Evolutionary conservation across 2,888 invertebrate species (phyloP), one percentile per base, ranked within the genome.

Genomic region (Pachliopta kotzebuea): DNA sequence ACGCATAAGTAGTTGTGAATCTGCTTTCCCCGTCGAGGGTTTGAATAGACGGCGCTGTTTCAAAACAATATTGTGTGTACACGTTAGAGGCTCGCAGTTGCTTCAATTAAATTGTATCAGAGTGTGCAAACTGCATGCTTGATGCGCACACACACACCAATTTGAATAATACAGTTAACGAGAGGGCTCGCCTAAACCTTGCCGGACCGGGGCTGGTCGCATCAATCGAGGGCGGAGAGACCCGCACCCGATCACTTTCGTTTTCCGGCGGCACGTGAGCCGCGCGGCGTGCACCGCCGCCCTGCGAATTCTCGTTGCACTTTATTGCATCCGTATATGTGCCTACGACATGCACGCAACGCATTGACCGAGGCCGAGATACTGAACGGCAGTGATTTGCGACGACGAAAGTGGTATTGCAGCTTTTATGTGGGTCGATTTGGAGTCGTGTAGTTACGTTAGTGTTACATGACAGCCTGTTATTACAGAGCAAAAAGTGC

Each of bases 341-440:
- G 86, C 86, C 88, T 86, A 86, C 89, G 83, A 84, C 88, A 86
- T 84, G 84, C 88, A 87, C 86, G 85, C 88, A 84, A 88, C 85
- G 84, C 88, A 85, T 84, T 89, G 90, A 90, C 90, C 90, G 90
- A 90, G 89, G 88, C 88, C 86, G 89, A 88, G 90, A 87, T 87
- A 85, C 84, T n/a, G 80, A 75, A 77, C 83, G 82, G 80, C 85
- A 80, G 84, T 89, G 90, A 90, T 90, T 90, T 90, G 90, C 90
- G 85, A 90, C 88, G 86, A 81, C 85, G 90, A 91, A 91, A 91
- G 90, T 91, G 90, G 90, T 88, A 88, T 84, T 87, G 84, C 90
- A 85, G 81, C 90, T 89, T 90, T 90, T 88, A 90, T 88, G 88
- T 90, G 75, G 89, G 88, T 85, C 89, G 84, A 85, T 86, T 86